Percentiles rank a stretch among this genome's conserved stretches.
Evolutionary conservation across 2,888 invertebrate species (phyloP).

Genomic region (Tetranychus piercei): DNA sequence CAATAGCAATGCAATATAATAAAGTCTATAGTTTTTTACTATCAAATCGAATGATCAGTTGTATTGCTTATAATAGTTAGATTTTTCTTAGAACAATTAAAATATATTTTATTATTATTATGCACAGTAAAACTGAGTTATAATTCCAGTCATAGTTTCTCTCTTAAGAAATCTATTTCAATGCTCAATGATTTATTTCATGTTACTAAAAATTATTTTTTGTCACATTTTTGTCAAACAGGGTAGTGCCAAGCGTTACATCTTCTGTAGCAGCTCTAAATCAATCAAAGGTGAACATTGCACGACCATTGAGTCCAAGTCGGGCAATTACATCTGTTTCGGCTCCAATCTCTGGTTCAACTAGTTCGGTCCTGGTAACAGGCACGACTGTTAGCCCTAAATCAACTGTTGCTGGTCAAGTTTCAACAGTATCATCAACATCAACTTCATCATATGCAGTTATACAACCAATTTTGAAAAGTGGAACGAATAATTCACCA

Average conservation of each 20-base stretch:
- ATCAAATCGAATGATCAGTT: too few species aligned
- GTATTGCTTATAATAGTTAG: too few species aligned
- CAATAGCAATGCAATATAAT: too few species aligned
- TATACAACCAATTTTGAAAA: neutral
- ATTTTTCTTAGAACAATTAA: too few species aligned
- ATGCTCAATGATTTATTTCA: too few species aligned
- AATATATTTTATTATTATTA: too few species aligned
- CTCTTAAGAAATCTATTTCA: too few species aligned
- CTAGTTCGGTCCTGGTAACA: constrained; percentile 22
- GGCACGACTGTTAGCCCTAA: constrained; percentile 20
- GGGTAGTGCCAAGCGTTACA: neutral
- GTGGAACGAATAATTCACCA: neutral
- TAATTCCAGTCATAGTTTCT: too few species aligned
- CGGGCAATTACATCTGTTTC: constrained; percentile 21
- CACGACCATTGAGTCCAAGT: constrained; percentile 24
- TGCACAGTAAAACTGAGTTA: too few species aligned
- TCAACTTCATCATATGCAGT: constrained; percentile 4
- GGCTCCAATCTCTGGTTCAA: constrained; percentile 22
- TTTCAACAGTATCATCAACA: constrained; percentile 8
- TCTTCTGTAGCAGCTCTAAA: constrained; percentile 25
- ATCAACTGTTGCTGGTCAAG: constrained; percentile 19
- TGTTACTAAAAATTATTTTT: too few species aligned
- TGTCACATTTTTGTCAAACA: too few species aligned
- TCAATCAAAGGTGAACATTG: constrained; percentile 25
- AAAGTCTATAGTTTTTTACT: too few species aligned